phyloP scores from a whole-genome alignment of 2,888 invertebrate genomes.

The Heliconius ismenius region DNA sequence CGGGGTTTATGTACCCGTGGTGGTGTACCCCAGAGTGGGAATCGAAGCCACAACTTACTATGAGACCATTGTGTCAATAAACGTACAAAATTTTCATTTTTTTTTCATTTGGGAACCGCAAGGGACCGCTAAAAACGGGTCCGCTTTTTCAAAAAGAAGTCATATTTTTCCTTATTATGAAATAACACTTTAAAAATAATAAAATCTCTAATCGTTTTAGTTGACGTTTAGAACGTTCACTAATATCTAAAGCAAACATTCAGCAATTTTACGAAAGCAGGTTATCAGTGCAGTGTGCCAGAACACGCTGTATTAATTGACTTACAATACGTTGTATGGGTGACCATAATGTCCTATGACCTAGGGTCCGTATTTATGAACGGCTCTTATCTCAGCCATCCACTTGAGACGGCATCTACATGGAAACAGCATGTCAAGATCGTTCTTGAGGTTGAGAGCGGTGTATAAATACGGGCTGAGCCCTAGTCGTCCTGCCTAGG shows the following conservation, averaged over 20 bases:
- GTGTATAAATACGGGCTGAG: no score
- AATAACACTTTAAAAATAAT: neutral
- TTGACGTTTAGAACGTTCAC: conserved; percentile 14
- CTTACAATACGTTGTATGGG: conserved; percentile 39
- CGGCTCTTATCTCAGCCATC: no score
- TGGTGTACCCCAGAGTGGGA: no score
- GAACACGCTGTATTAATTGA: conserved; percentile 47
- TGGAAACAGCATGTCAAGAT: neutral
- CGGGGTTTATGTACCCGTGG: no score
- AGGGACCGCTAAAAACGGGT: neutral
- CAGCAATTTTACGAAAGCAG: conserved; percentile 48
- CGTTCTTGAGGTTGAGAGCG: no score
- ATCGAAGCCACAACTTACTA: no score
- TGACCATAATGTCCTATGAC: conserved; percentile 1
- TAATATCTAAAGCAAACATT: conserved; percentile 19
- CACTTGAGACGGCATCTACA: no score
- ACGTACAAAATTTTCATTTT: neutral
- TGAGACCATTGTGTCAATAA: no score
- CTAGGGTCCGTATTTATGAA: neutral
- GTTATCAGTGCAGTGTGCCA: conserved; percentile 52
- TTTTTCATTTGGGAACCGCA: neutral
- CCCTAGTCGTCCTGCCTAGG: no score
- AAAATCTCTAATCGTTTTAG: neutral
- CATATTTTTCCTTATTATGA: neutral
- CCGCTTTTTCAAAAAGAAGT: neutral